Conservation (phyloP, 1,140 invertebrate species). For the Aradophagus sp. region DNA sequence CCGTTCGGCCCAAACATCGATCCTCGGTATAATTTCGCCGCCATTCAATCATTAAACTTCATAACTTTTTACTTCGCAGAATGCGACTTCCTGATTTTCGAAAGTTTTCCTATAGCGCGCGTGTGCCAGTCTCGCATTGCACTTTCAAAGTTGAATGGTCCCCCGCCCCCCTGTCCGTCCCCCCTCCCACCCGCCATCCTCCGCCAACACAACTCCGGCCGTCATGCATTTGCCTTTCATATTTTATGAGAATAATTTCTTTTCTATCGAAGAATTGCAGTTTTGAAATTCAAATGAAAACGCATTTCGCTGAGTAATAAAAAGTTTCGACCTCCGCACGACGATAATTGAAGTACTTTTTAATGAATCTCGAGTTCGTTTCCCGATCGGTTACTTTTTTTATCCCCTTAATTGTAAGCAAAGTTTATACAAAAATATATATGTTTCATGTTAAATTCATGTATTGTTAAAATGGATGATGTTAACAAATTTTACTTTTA, state of each 20-base stretch:
- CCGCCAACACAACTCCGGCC: too few relatives aligned
- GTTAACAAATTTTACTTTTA: too few relatives aligned
- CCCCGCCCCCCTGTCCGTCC: too few relatives aligned
- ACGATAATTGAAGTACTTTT: too few relatives aligned
- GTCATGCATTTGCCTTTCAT: constrained; percentile 50
- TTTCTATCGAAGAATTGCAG: constrained; percentile 42
- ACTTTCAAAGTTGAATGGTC: constrained; percentile 52
- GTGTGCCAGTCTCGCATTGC: constrained; percentile 35
- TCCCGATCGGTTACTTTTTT: too few relatives aligned
- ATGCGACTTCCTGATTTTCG: constrained; percentile 46
- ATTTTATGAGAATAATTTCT: constrained; percentile 53
- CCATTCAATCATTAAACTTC: constrained; percentile 56
- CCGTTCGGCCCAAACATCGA: constrained; percentile 8
- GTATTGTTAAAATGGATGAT: too few relatives aligned
- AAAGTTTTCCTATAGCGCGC: constrained; percentile 41
- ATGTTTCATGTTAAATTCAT: too few relatives aligned
- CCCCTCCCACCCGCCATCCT: too few relatives aligned
- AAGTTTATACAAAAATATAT: too few relatives aligned
- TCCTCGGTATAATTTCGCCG: constrained; percentile 19
- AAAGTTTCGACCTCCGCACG: too few relatives aligned
- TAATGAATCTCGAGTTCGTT: too few relatives aligned
- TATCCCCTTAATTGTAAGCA: too few relatives aligned
- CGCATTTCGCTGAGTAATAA: neutral
- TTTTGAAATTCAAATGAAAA: constrained; percentile 48
- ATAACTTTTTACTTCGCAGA: constrained; percentile 51